A percentile compares a stretch with the other conserved stretches of the same genome.
phyloP scores from a whole-genome alignment of 2,797 vertebrate genomes.

The Takifugu ocellatus region DNA sequence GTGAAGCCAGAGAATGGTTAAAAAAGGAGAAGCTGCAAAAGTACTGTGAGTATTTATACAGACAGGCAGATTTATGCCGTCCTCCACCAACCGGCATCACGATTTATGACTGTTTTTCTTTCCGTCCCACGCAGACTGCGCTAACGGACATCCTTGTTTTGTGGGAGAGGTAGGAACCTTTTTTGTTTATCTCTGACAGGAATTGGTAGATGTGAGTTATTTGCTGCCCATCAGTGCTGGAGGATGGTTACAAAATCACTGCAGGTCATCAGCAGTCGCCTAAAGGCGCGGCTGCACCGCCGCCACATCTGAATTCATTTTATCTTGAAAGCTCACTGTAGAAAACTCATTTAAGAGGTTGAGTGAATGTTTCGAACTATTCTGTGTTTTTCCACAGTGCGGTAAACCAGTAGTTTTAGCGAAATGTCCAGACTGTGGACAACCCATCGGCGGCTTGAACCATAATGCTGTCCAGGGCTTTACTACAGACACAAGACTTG shows the following conservation, averaged over 20 bases:
- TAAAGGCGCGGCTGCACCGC: too few species aligned
- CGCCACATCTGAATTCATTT: too few species aligned
- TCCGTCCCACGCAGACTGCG: conserved; percentile 50
- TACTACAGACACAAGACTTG: rapidly evolving
- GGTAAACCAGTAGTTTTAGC: conserved; percentile 34
- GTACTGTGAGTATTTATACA: conserved; percentile 59
- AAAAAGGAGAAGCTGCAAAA: rapidly evolving
- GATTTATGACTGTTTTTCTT: not conserved
- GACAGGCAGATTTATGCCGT: not conserved
- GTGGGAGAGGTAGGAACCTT: conserved; percentile 60
- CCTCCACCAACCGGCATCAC: too few species aligned
- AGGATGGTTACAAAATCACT: too few species aligned
- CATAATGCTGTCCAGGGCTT: conserved; percentile 55
- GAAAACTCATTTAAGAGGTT: too few species aligned
- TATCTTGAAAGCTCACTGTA: too few species aligned
- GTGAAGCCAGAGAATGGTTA: conserved; percentile 46
- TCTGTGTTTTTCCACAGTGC: conserved; percentile 56
- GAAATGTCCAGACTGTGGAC: conserved; percentile 52
- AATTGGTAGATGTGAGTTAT: too few species aligned
- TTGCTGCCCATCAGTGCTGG: too few species aligned
- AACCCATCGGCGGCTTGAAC: conserved; percentile 28
- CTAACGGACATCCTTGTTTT: conserved; percentile 50
- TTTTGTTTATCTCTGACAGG: not conserved
- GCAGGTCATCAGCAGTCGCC: too few species aligned
- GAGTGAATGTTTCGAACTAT: not conserved